Base-by-base conservation (phyloP, 2,888 invertebrate species). In the Drosophila maculinotata region DNA sequence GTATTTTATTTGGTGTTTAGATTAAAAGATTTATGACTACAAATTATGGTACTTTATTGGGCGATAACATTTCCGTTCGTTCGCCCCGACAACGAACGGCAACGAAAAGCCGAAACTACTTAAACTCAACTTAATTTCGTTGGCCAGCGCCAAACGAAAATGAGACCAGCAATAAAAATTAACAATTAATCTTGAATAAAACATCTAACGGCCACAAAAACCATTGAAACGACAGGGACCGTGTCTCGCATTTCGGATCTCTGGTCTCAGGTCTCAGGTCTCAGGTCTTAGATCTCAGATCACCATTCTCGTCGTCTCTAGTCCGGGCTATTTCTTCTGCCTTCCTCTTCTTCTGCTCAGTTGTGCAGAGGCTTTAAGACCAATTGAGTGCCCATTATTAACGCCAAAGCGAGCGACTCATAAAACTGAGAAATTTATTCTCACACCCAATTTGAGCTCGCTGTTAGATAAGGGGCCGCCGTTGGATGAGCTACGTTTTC, bases 51-150 rank as follows among this genome's bases (percentile, higher is more conserved):
- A 79, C 83, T 82, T 83, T 74, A 74, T 70, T 56, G 63, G 82
- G 83, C 85, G 83, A 87, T 81, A 87, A 83, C 88, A 82, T 87
- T 87, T 87, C 87, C 87, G 87, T 88, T 87, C 60, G 66, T 35
- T 42, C 28, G 60, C 53, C 54, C 31, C 72, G 15, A 42, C 23
- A 35, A 42, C 38, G 44, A 53, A 14, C 30, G 15, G 28, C 15
- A n/a, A 17, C n/a, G n/a, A 56, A 56, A 49, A 45, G 23, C 39
- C 41, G 38, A 58, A 69, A 64, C 75, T 75, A 79, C 75, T 77
- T 79, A 83, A 79, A 72, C 72, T 84, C 78, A 76, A 76, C 78
- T 78, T 79, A 84, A 80, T 82, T 79, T 79, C 56, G 44, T n/a
- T 67, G 57, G 48, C 63, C 54, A 60, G 47, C 48, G 57, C 54